Evolutionary conservation across 1,140 invertebrate genomes (phyloP).

Genomic region (Eubasilissa regina): DNA sequence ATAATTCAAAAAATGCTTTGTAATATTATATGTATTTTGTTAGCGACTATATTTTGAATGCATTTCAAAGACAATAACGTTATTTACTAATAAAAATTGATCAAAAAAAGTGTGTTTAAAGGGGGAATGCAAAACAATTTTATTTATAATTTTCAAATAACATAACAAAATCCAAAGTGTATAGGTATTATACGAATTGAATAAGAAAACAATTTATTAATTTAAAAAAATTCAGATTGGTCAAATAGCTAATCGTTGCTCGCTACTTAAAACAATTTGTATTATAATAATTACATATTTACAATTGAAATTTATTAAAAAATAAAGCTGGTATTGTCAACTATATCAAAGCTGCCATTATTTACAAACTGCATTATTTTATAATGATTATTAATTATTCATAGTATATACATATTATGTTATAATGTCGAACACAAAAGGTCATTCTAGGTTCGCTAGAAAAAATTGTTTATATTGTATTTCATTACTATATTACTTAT

Average conservation of each 20-base stretch:
- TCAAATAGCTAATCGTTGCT: constrained; percentile 45
- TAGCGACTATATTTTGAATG: not conserved
- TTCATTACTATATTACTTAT: too few relatives aligned
- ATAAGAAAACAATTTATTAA: constrained; percentile 28
- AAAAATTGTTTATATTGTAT: too few relatives aligned
- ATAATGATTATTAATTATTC: constrained; percentile 1
- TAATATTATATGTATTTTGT: not conserved
- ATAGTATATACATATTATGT: constrained; percentile 13
- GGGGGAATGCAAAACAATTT: constrained; percentile 6
- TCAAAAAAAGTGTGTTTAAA: not conserved
- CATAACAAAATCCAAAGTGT: not conserved
- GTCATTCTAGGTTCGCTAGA: not conserved
- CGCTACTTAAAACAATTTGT: constrained; percentile 31
- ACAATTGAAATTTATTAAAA: constrained; percentile 24
- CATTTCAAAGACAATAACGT: not conserved
- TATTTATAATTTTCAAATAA: constrained; percentile 27
- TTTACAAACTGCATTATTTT: constrained; percentile 17
- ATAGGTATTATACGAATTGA: not conserved
- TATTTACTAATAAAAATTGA: not conserved
- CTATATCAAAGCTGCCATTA: constrained; percentile 22
- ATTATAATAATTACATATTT: constrained; percentile 20
- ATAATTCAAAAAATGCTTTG: not conserved
- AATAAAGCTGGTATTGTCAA: not conserved
- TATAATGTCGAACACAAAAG: constrained; percentile 15
- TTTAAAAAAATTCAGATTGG: constrained; percentile 38